phyloP scores from a whole-genome alignment of 2,888 invertebrate species.

The Craniophora ligustri region DNA sequence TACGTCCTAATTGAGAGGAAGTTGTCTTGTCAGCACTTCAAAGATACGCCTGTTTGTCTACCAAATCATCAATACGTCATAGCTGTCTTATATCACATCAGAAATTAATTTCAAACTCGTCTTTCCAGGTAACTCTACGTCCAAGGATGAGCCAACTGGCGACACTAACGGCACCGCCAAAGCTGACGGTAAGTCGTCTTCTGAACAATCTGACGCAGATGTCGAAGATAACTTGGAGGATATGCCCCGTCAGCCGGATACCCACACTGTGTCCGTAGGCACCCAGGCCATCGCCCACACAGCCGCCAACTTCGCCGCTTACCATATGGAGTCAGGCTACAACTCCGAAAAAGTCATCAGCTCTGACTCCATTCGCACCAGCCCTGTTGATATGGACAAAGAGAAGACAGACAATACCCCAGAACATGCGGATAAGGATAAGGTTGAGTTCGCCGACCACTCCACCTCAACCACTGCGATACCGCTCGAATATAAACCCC shows the following conservation, averaged over 20 bases:
- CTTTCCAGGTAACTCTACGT: conserved; percentile 76
- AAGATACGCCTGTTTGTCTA: neutral
- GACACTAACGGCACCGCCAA: conserved; percentile 75
- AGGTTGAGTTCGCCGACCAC: conserved; percentile 84
- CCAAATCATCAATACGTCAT: conserved; percentile 8
- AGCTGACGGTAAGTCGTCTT: conserved; percentile 88
- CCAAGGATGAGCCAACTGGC: conserved; percentile 69
- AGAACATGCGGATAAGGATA: conserved; percentile 88
- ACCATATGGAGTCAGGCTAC: conserved; percentile 91
- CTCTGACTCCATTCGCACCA: conserved; percentile 83
- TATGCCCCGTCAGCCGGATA: conserved; percentile 71
- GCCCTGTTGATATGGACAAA: conserved; percentile 82
- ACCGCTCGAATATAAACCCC: conserved; percentile 79
- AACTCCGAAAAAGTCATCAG: conserved; percentile 88
- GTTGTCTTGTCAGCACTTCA: conserved; percentile 35
- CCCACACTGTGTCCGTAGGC: conserved; percentile 68
- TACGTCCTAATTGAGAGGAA: conserved; percentile 4
- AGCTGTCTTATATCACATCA: neutral
- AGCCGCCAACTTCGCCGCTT: conserved; percentile 83
- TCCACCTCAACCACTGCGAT: conserved; percentile 71
- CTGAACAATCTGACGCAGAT: conserved; percentile 94
- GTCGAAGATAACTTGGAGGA: conserved; percentile 93
- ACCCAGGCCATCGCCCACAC: conserved; percentile 76
- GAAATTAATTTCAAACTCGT: conserved; percentile 14
- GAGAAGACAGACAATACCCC: conserved; percentile 89